Conservation (phyloP, 2,888 invertebrate genomes). For the Coelinius sp. region DNA sequence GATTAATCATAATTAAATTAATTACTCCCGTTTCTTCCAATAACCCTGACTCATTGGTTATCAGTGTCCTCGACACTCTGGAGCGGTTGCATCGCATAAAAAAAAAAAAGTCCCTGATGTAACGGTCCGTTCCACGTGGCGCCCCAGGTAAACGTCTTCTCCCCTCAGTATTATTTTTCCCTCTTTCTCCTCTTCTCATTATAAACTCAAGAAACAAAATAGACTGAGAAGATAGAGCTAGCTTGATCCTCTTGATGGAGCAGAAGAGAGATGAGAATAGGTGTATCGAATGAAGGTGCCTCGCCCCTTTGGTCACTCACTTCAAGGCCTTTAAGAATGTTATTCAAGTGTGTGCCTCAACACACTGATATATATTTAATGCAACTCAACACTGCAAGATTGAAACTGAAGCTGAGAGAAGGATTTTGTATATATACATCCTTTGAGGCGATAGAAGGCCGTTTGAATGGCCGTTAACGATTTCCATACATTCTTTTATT, state of each 20-base stretch:
- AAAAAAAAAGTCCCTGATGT: conserved; percentile 53
- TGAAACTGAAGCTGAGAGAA: conserved; percentile 1
- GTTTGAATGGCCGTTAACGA: conserved; percentile 29
- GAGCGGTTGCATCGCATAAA: conserved; percentile 24
- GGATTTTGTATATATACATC: background rate
- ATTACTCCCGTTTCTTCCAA: background rate
- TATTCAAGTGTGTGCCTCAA: conserved; percentile 3
- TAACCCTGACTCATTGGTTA: background rate
- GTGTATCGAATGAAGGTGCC: conserved; percentile 31
- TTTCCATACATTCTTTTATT: conserved; percentile 21
- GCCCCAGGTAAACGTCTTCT: conserved; percentile 65
- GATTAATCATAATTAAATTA: background rate
- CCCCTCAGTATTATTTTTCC: background rate
- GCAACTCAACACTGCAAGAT: conserved; percentile 11
- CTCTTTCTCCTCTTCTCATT: conserved; percentile 31
- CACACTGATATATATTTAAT: conserved; percentile 5
- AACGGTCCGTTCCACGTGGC: conserved; percentile 70
- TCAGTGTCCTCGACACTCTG: conserved; percentile 6
- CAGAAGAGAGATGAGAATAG: conserved; percentile 20
- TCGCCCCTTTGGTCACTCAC: conserved; percentile 14
- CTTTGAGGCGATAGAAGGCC: conserved; percentile 13
- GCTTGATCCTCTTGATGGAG: conserved; percentile 11
- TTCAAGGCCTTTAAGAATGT: conserved; percentile 15
- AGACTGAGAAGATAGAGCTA: conserved; percentile 31
- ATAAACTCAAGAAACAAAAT: conserved; percentile 38